Percentiles rank a stretch among this genome's conserved stretches.
Evolutionary conservation across 2,888 invertebrate genomes (phyloP).

Genomic region (Eretmocerus hayati): DNA sequence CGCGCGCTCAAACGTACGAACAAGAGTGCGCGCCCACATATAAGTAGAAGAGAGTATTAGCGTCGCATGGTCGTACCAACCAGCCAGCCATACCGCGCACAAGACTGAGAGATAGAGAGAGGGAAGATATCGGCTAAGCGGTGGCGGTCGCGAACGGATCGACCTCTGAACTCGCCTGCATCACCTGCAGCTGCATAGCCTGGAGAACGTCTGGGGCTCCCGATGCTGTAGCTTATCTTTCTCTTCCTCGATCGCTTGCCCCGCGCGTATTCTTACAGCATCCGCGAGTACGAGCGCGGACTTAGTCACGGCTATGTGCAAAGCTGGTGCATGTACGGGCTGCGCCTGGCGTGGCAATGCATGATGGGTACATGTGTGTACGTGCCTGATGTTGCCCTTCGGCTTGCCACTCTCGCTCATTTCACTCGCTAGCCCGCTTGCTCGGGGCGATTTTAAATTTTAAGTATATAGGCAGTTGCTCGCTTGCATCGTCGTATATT

Average conservation of each 20-base stretch:
- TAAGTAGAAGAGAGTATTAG: too few relatives aligned
- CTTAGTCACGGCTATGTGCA: too few relatives aligned
- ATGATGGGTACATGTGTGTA: neutral
- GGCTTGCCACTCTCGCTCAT: conserved; percentile 1
- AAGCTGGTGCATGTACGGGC: too few relatives aligned
- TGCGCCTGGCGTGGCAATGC: too few relatives aligned
- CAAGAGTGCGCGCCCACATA: too few relatives aligned
- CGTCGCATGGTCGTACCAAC: too few relatives aligned
- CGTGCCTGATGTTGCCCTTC: neutral
- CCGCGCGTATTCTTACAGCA: neutral
- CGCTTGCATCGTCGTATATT: conserved; percentile 12
- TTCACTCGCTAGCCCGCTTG: too few relatives aligned
- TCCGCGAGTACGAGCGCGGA: too few relatives aligned
- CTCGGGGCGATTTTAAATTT: neutral
- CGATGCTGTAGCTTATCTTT: conserved; percentile 1
- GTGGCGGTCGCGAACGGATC: conserved; percentile 17
- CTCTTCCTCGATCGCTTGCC: conserved; percentile 2
- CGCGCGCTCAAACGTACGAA: neutral
- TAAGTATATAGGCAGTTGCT: conserved; percentile 19
- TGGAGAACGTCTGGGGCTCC: conserved; percentile 21
- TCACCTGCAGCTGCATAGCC: too few relatives aligned
- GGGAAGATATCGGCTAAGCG: neutral
- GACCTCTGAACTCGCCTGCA: conserved; percentile 23
- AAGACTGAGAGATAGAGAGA: neutral
- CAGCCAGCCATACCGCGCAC: too few relatives aligned